Base-by-base conservation (phyloP, 2,888 invertebrate species). In the Dryobotodes eremita region DNA sequence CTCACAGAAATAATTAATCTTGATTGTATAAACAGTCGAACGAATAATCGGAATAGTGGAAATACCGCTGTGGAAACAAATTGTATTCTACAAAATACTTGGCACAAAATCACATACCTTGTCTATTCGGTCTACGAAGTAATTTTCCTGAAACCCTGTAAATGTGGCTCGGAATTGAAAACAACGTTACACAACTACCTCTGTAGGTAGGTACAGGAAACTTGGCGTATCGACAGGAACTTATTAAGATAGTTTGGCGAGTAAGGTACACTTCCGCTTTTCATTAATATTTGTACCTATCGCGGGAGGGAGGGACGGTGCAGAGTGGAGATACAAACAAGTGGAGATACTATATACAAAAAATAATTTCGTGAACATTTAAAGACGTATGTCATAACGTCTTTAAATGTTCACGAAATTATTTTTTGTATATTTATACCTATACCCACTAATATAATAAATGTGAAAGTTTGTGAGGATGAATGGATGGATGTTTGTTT, bases 221-320 rank as follows among this genome's bases (percentile, higher is more conserved):
- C 64, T 59, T 73, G 55, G 50, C 68, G 48, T 59, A 71, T 81
- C 50, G 68, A 75, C 70, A 74, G 76, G 77, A 87, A 75, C 80
- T 85, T 77, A 87, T 88, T 86, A 72, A 79, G 82, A 77, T 85
- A 79, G 82, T 88, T 86, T 50, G 23, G 46, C 48, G 46, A 59
- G 57, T 50, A 31, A 31, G n/a, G 42, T 46, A 50, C 31, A 61
- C 71, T 72, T 79, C 74, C 66, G n/a, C 65, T 83, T 75, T 31
- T 65, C 61, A 75, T 61, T 75, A 62, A 59, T 78, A 66, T 76
- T 78, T 74, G 61, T 55, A 15, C n/a, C n/a, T 48, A 36, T 71
- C 13, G 20, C 11, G 31, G 20, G 10, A 23, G 31, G 20, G 10
- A 23, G 23, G 2, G 6, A 42, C 2, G 20, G 46, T 0, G 15